Base-by-base conservation (phyloP, 2,113 vertebrate genomes). In the Phalacrocorax pelagicus region DNA sequence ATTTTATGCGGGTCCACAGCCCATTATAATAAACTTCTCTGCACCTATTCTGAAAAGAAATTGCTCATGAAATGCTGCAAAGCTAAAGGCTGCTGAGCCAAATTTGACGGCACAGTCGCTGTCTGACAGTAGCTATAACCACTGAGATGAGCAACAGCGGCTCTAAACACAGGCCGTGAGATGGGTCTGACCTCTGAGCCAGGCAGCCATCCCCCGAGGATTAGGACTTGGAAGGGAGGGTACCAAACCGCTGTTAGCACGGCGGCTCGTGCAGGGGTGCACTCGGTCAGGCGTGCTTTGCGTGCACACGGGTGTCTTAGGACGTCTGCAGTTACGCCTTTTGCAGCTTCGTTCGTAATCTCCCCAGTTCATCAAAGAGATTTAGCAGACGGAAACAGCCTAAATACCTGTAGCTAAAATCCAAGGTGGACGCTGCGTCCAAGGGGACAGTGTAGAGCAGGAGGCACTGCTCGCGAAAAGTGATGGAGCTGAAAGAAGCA, bases 1-100 rank as follows among this genome's bases (percentile, higher is more conserved):
- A 96, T 94, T 96, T 96, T 93, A 97, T 97, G 97, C 97, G 95
- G 96, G 81, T 55, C 96, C 96, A 95, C 95, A 97, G 92, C 75
- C 91, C 14, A 52, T 51, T 75, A 47, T 92, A 86, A 95, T 94
- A 81, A 95, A 96, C 90, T 94, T 81, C 86, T 75, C 90, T 90
- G 38, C 74, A 92, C 61, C 55, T 87, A 70, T 51, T 88, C 75
- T 54, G 82, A 24, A 22, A 59, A 69, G 86, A 90, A 95, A 96
- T 95, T 62, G 67, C 87, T 96, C 85, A 27, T 27, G 79, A 66
- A 82, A 72, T 26, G 82, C 85, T 36, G 86, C 36, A 30, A 59
- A 79, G 88, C 62, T 71, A 17, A 51, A 69, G 74, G 70, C 70
- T 88, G 95, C 85, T 10, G 70, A 58, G 86, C 75, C 52, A 4